A percentile compares a stretch with the other conserved stretches of the same genome.
phyloP scores from a whole-genome alignment of 2,797 vertebrate species.

The Trachurus trachurus region DNA sequence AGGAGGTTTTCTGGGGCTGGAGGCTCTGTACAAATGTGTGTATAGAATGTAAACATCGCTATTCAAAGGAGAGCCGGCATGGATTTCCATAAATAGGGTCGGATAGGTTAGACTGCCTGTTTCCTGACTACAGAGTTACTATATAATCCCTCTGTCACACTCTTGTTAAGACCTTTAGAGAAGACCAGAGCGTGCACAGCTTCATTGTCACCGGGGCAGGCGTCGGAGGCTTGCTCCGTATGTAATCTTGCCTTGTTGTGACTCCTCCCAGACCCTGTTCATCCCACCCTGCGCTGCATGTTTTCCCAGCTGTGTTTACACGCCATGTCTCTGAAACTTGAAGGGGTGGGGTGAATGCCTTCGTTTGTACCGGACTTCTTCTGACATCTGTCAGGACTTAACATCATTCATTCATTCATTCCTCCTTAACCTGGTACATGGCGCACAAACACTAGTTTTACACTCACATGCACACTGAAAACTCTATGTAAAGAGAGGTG shows the following conservation, averaged over 20 bases:
- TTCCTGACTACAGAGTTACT: neutral
- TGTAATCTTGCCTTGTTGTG: constrained; percentile 40
- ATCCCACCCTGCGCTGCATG: constrained; percentile 53
- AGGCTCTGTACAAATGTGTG: constrained; percentile 1
- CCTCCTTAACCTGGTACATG: constrained; percentile 2
- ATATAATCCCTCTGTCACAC: constrained; percentile 28
- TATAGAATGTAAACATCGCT: constrained; percentile 28
- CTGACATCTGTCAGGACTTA: constrained; percentile 65
- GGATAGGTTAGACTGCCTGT: neutral
- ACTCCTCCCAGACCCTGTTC: constrained; percentile 37
- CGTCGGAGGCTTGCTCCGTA: constrained; percentile 28
- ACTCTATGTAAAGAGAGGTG: neutral
- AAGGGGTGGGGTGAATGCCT: constrained; percentile 59
- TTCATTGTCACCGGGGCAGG: constrained; percentile 24
- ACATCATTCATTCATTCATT: constrained; percentile 39
- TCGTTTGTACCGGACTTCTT: constrained; percentile 54
- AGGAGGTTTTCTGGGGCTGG: constrained; percentile 13
- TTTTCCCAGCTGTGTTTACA: constrained; percentile 83
- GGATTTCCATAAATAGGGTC: constrained; percentile 19
- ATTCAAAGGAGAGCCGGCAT: constrained; percentile 11
- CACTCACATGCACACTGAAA: constrained; percentile 6
- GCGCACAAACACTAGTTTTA: neutral
- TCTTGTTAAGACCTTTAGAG: constrained; percentile 30
- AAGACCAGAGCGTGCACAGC: neutral
- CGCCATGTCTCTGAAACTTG: constrained; percentile 56